Evolutionary conservation across 2,797 vertebrate genomes (phyloP).

Genomic region (Limosa lapponica): DNA sequence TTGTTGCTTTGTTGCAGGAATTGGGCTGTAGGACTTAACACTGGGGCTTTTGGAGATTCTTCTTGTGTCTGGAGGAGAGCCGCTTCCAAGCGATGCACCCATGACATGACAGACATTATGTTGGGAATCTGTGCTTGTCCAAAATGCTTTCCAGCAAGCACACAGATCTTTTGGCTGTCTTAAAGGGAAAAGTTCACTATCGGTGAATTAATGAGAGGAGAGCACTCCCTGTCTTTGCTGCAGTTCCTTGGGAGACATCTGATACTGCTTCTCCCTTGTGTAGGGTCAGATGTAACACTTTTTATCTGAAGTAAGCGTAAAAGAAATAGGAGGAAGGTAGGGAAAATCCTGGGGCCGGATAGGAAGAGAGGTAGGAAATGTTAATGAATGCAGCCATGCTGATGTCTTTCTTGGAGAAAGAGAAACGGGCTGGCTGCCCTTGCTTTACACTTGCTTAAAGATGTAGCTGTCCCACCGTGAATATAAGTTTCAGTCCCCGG

Average conservation of each 20-base stretch:
- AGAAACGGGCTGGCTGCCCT: conserved; percentile 8
- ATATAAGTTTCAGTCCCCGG: background rate
- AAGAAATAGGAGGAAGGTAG: conserved; percentile 25
- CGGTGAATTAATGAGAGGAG: background rate
- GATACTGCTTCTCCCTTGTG: background rate
- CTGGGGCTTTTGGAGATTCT: background rate
- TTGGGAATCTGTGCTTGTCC: background rate
- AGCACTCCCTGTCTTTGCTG: background rate
- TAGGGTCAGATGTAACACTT: background rate
- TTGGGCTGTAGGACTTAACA: background rate
- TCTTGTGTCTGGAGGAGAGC: background rate
- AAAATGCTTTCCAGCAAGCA: background rate
- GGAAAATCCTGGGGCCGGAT: conserved; percentile 13
- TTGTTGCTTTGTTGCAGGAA: background rate
- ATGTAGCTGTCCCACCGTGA: conserved; percentile 36
- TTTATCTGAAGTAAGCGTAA: background rate
- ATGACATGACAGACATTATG: background rate
- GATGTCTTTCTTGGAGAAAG: conserved; percentile 40
- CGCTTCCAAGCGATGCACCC: background rate
- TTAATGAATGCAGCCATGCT: conserved; percentile 41
- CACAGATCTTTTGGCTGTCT: background rate
- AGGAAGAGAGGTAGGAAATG: conserved; percentile 20
- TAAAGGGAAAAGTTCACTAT: background rate
- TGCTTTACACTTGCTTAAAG: conserved; percentile 40
- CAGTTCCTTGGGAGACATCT: background rate